Evolutionary conservation across 2,113 vertebrate genomes (phyloP), one percentile per base, ranked within the genome.

Genomic region (Meriones unguiculatus): DNA sequence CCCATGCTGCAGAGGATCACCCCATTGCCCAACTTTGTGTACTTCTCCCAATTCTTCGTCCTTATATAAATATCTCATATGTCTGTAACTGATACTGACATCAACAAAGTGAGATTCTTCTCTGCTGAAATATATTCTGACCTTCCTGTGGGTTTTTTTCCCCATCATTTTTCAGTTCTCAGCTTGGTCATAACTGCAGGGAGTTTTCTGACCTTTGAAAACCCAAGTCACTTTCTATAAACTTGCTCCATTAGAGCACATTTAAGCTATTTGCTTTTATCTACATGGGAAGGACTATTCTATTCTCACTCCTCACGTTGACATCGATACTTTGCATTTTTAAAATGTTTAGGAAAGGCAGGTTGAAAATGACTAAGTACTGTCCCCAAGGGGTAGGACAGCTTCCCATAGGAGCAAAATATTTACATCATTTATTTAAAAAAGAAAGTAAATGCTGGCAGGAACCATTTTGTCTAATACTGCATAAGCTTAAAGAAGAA

Each of bases 231-330:
- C 41, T 3, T 84, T 73, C 13, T 10, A 22, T 64, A n/a, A 41
- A 52, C 10, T 25, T 86, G 13, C 11, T 80, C n/a, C 7, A 22
- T 57, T 62, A 11, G 1, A 82, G n/a, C 11, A 73, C 14, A 32
- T 87, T 89, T 70, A 17, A 85, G 15, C 1, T 28, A 1, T n/a
- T 35, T 77, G 52, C 50, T 84, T 88, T 65, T 25, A 89, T 28
- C 59, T 22, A 57, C 17, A 69, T 73, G 20, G 11, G 72, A 94
- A 52, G 25, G 25, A 20, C 7, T 52, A 46, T 20, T 93, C 38
- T 28, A 11, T 57, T 15, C 18, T 0, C 0, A 25, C 17, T 50
- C 15, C 12, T 54, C 17, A 7, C 2, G 59, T 32, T 4, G 50
- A 41, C 25, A 0, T 2, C 25, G 46, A 5, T 7, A 10, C 8